A percentile compares a stretch with the other conserved stretches of the same genome.
phyloP scores from a whole-genome alignment of 2,797 vertebrate species.

The Bufotes viridis region DNA sequence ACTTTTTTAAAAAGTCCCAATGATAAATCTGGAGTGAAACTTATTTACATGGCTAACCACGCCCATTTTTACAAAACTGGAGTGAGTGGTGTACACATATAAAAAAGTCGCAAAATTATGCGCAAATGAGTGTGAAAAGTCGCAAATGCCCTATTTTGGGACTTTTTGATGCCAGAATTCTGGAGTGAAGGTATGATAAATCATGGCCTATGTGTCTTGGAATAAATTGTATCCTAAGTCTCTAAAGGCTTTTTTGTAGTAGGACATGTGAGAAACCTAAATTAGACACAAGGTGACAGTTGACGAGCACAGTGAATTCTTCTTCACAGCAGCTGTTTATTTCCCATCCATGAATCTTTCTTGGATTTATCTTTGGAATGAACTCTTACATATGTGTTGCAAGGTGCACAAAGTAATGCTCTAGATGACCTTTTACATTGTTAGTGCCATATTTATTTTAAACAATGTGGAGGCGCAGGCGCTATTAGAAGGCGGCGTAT shows the following conservation, averaged over 20 bases:
- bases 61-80: no score
- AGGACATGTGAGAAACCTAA: slow-evolving; percentile 38
- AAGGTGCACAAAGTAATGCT: background rate
- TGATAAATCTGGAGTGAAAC: no score
- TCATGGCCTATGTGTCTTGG: background rate
- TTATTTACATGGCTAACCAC: no score
- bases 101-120: no score
- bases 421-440: slow-evolving; percentile 51
- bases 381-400: slow-evolving; percentile 21
- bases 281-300: slow-evolving; percentile 50
- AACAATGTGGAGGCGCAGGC: background rate
- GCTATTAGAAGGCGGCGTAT: slow-evolving; percentile 16
- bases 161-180: no score
- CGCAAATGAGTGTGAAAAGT: no score
- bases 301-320: slow-evolving; percentile 47
- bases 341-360: slow-evolving; percentile 52
- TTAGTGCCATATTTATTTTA: slow-evolving; percentile 41
- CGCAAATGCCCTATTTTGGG: no score
- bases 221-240: background rate
- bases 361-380: slow-evolving; percentile 40
- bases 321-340: slow-evolving; percentile 49
- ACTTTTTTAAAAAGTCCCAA: no score
- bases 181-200: no score
- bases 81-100: no score
- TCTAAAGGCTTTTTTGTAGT: background rate